These are phyloP conservation scores for Octodonta nipae DNA, from an alignment of 2,888 invertebrate species.

Conservation along the genomic window DNA sequence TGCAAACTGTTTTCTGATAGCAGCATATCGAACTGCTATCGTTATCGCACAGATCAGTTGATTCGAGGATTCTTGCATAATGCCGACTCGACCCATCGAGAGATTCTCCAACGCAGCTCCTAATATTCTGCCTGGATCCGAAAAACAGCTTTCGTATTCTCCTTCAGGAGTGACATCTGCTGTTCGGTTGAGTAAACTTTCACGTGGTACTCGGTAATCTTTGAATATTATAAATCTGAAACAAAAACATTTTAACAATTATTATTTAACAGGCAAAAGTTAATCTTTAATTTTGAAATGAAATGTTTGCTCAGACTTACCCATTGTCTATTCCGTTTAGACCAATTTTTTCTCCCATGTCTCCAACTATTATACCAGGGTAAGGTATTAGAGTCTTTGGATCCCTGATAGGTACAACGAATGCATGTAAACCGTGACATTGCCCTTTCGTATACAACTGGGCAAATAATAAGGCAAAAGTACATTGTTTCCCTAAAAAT, in stretches of 20 bases:
- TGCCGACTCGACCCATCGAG: constrained; percentile 70
- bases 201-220: constrained; percentile 74
- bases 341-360: constrained; percentile 87
- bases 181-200: constrained; percentile 71
- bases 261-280: constrained; percentile 3
- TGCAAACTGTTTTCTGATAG: constrained; percentile 63
- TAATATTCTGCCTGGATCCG: constrained; percentile 72
- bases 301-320: constrained; percentile 14
- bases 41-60: constrained; percentile 58
- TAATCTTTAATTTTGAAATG: no score
- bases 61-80: constrained; percentile 51
- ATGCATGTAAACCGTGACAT: constrained; percentile 77
- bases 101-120: constrained; percentile 76
- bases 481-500: constrained; percentile 59
- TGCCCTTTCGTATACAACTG: constrained; percentile 71
- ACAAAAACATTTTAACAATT: constrained; percentile 4
- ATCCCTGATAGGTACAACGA: constrained; percentile 74
- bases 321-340: constrained; percentile 89
- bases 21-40: constrained; percentile 70
- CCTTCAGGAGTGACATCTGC: constrained; percentile 83
- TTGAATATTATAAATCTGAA: constrained; percentile 71
- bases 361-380: constrained; percentile 77
- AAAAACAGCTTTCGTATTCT: constrained; percentile 76
- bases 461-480: constrained; percentile 77
- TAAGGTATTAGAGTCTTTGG: constrained; percentile 61